Base-by-base conservation (phyloP, 2,113 vertebrate genomes). In the Illadopsis cleaveri region DNA sequence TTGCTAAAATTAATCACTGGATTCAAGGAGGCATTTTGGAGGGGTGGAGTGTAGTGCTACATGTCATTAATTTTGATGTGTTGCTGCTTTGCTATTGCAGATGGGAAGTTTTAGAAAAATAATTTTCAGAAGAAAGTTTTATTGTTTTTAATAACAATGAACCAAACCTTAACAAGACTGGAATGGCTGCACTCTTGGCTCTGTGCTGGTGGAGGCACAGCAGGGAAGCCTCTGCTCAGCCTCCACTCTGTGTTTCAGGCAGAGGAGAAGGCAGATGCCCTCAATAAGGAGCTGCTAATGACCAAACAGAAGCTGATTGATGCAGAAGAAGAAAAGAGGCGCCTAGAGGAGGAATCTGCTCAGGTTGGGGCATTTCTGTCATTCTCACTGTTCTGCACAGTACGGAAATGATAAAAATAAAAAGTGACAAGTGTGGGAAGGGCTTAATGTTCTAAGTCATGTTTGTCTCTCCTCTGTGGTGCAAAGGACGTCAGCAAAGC, bases 231-330 rank as follows among this genome's bases (percentile, higher is more conserved):
- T 33, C 62, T 66, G 64, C 27, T 82, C 58, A 92, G 78, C 1
- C 50, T 57, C 12, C 40, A 0, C 22, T 66, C 35, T 79, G 73
- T 65, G 40, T 95, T 97, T n/a, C 94, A 99, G 99, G 99, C 99
- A 1, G 99, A 99, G 95, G 99, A 99, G 79, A 99, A 99, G 96
- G 98, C 99, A 35, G 99, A 99, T 38, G 99, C 99, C 21, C 97
- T 99, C 79, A 99, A 99, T 96, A 99, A 99, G 97, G 99, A 99
- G 92, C 96, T 99, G 81, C 98, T 99, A 70, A 99, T 99, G 98
- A 99, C 99, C 96, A 99, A 99, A 96, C 99, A 99, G 98, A 99
- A 99, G 93, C 79, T 99, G 95, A 99, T 99, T 54, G 99, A 99
- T 76, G 99, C 99, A 2, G 99, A 99, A 91, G 99, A 99, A 23